Conservation (phyloP, 2,797 vertebrate species). For the Lithobates sylvaticus region DNA sequence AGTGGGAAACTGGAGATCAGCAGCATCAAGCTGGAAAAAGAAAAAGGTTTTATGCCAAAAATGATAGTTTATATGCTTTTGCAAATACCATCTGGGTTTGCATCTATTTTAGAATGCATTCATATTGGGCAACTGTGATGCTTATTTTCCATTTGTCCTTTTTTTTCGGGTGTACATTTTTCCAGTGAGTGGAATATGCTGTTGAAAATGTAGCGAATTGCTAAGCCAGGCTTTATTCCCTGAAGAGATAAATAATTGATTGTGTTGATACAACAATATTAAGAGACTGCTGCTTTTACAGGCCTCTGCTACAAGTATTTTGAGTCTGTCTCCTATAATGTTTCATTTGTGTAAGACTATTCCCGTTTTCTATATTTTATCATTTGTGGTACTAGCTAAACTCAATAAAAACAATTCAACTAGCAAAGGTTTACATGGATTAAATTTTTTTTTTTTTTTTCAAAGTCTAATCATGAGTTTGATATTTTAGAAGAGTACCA, state of each 20-base stretch:
- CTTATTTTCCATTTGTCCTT: not conserved
- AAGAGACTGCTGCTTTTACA: constrained; percentile 49
- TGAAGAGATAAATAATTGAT: constrained; percentile 49
- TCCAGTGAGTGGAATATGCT: constrained; percentile 27
- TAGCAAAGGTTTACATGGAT: not conserved
- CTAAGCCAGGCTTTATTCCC: constrained; percentile 43
- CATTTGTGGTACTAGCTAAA: not conserved
- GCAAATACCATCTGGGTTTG: not conserved
- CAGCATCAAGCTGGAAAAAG: not conserved
- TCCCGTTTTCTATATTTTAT: constrained; percentile 21
- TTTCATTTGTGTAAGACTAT: not conserved
- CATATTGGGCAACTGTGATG: not conserved
- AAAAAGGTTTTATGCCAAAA: too few relatives aligned
- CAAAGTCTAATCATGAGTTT: not conserved
- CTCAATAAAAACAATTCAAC: not conserved
- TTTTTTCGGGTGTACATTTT: not conserved
- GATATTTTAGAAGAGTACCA: not conserved
- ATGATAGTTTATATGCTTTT: too few relatives aligned
- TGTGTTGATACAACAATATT: constrained; percentile 59
- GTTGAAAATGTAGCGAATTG: constrained; percentile 17
- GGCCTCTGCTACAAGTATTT: constrained; percentile 27
- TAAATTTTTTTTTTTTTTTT: too few relatives aligned
- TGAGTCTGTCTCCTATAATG: constrained; percentile 23
- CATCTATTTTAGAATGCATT: not conserved
- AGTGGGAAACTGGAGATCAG: too few relatives aligned